Evolutionary conservation across 1,140 invertebrate genomes (phyloP).

Genomic region (Anoplophora glabripennis): DNA sequence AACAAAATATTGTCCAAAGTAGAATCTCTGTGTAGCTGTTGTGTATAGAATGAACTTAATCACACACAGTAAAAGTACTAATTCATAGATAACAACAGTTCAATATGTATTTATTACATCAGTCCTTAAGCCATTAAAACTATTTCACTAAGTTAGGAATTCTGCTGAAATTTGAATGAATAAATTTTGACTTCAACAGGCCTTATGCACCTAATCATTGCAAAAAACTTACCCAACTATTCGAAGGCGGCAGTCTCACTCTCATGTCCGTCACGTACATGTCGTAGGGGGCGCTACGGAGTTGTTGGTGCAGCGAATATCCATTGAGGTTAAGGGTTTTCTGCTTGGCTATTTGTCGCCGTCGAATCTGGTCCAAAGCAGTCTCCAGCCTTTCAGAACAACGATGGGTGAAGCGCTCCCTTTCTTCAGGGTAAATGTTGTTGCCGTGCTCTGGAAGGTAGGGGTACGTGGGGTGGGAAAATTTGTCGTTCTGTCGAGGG

Average conservation of each 20-base stretch:
- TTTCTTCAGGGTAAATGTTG: constrained; percentile 28
- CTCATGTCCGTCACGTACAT: constrained; percentile 66
- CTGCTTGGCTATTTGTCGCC: constrained; percentile 54
- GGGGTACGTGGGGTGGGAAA: constrained; percentile 38
- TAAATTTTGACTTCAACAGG: too few species aligned
- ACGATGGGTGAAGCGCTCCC: constrained; percentile 26
- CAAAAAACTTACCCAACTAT: constrained; percentile 57
- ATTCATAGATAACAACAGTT: too few species aligned
- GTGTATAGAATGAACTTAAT: too few species aligned
- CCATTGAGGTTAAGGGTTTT: constrained; percentile 60
- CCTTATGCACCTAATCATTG: too few species aligned
- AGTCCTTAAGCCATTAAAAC: too few species aligned
- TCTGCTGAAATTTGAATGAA: too few species aligned
- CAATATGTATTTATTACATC: too few species aligned
- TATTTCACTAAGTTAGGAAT: too few species aligned
- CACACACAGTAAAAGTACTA: too few species aligned
- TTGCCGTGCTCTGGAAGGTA: constrained; percentile 31
- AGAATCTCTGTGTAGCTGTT: too few species aligned
- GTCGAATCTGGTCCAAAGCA: constrained; percentile 55
- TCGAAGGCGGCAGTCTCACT: constrained; percentile 59
- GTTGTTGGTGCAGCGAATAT: constrained; percentile 60
- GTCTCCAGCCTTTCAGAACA: constrained; percentile 56
- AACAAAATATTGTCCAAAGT: too few species aligned
- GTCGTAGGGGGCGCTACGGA: constrained; percentile 58
- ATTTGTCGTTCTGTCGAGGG: constrained; percentile 42